Conservation (phyloP, 2,113 vertebrate species). For the Eptesicus fuscus region DNA sequence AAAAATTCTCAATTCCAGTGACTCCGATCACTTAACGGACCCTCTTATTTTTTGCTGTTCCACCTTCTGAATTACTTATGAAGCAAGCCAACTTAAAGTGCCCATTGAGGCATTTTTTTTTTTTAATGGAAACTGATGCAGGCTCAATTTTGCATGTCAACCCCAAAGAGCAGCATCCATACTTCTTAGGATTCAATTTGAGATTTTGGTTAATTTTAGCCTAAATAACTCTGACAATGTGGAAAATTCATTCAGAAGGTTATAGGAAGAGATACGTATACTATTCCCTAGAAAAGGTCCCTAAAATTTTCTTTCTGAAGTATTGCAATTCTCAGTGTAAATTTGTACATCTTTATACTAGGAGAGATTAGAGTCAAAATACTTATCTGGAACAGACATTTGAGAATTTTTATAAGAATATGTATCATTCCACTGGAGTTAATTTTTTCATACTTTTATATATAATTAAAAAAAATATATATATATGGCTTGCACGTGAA, state of each 20-base stretch:
- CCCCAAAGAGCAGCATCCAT: not conserved
- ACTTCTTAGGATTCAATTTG: not conserved
- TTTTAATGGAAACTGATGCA: conserved; percentile 27
- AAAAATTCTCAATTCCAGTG: not conserved
- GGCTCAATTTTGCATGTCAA: not conserved
- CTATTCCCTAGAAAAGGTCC: not conserved
- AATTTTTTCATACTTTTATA: not conserved
- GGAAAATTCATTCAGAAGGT: conserved; percentile 19
- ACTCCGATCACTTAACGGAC: conserved; percentile 35
- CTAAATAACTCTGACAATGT: conserved; percentile 36
- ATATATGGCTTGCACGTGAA: not conserved
- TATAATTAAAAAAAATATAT: no score
- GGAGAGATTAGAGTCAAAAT: not conserved
- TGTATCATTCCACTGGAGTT: not conserved
- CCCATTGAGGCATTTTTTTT: not conserved
- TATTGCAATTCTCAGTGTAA: not conserved
- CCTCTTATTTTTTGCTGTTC: conserved; percentile 12
- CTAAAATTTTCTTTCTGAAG: not conserved
- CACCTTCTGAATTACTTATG: conserved; percentile 24
- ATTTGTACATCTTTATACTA: not conserved
- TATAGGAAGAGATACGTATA: not conserved
- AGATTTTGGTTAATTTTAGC: conserved; percentile 41
- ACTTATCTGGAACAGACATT: conserved; percentile 5
- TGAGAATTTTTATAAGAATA: not conserved
- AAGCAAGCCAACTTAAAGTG: not conserved